Evolutionary conservation across 2,113 vertebrate genomes (phyloP), one percentile per base, ranked within the genome.

Genomic region (Tichodroma muraria): DNA sequence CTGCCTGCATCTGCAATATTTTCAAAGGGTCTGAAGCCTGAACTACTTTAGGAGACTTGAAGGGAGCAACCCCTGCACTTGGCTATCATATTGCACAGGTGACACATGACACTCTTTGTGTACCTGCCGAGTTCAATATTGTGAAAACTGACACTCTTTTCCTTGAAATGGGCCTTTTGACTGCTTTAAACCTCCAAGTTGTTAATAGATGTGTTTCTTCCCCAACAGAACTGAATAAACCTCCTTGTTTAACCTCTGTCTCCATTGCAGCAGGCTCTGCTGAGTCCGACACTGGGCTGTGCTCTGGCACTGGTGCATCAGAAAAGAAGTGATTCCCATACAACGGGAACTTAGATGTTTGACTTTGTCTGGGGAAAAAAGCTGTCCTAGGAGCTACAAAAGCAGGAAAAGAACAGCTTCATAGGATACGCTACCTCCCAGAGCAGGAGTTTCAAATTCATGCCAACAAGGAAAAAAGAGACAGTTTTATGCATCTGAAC

Each of bases 41-140:
- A 92, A 88, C 88, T 93, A 63, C 95, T 96, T 85, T 72, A 82
- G 88, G 93, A 90, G 80, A 94, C 90, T 93, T 95, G 94, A 95
- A 94, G 95, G 64, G 94, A 96, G 83, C 85, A 92, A 82, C 66
- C 91, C 85, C 86, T 88, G 88, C 15, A 56, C 95, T 96, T 93
- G 95, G 94, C 94, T 85, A 92, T 95, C 59, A 0, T 40, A 47
- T 68, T 60, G 85, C 94, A 22, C 45, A 9, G 22, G 93, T 93
- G 89, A 96, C 93, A 96, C 91, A 93, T 95, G 95, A 93, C 91
- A 90, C 44, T 77, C 91, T 93, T 66, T 94, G 93, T 92, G 80
- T 93, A 96, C 96, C 96, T 95, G 96, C 94, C 24, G 95, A 96
- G 94, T 96, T 95, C 96, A 96, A 80, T 90, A 90, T 96, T 95